Conservation (phyloP, 1,140 invertebrate genomes). For the Lethrus apterus region DNA sequence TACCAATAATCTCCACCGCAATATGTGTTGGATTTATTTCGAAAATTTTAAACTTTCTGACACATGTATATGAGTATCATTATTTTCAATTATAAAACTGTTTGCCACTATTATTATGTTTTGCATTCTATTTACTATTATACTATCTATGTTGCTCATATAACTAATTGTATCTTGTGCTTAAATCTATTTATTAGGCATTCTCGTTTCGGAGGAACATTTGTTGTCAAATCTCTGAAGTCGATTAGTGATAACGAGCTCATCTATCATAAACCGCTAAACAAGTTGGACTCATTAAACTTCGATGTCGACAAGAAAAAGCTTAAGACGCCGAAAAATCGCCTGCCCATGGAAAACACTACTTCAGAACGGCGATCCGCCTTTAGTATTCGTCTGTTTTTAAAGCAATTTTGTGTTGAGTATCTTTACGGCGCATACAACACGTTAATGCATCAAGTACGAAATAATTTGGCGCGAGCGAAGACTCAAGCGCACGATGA, state of each 20-base stretch:
- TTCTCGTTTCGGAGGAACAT: constrained; percentile 90
- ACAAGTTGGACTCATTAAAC: constrained; percentile 64
- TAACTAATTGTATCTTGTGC: constrained; percentile 22
- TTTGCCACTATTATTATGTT: too few species aligned
- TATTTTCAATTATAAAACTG: too few species aligned
- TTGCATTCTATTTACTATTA: too few species aligned
- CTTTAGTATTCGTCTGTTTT: constrained; percentile 71
- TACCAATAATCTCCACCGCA: too few species aligned
- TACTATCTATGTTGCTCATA: too few species aligned
- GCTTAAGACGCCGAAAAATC: constrained; percentile 59
- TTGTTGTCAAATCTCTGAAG: constrained; percentile 86
- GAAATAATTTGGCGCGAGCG: constrained; percentile 56
- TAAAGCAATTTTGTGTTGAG: constrained; percentile 92
- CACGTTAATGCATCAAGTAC: constrained; percentile 75
- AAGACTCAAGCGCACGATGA: constrained; percentile 70
- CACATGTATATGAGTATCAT: too few species aligned
- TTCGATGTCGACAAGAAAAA: constrained; percentile 71
- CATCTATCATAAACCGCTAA: constrained; percentile 79
- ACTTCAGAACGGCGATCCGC: constrained; percentile 62
- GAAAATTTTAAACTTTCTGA: too few species aligned
- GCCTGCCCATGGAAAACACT: constrained; percentile 49
- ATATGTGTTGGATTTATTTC: too few species aligned
- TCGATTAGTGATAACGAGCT: constrained; percentile 85
- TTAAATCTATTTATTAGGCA: constrained; percentile 55
- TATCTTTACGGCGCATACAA: constrained; percentile 91